Conservation (phyloP, 2,888 invertebrate genomes). For the Athalia circularis region DNA sequence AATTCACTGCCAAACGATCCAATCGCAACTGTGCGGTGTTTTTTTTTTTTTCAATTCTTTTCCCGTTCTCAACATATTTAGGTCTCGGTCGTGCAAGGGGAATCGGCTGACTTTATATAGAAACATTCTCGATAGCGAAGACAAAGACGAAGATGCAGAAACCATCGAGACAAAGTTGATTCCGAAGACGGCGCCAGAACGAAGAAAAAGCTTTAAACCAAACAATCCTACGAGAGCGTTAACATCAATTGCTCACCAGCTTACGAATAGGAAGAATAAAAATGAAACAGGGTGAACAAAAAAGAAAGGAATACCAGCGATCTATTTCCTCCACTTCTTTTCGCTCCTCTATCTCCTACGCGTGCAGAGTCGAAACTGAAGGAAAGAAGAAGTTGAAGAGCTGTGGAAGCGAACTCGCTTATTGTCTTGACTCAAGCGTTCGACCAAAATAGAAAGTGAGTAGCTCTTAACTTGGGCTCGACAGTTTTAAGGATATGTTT, state of each 20-base stretch:
- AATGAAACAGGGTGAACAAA: not conserved
- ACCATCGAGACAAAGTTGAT: slow-evolving; percentile 25
- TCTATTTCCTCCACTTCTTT: slow-evolving; percentile 35
- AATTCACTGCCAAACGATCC: not conserved
- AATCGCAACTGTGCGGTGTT: not conserved
- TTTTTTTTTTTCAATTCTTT: not conserved
- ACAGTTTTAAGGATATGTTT: slow-evolving; percentile 44
- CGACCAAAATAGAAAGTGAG: slow-evolving; percentile 39
- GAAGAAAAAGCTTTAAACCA: slow-evolving; percentile 40
- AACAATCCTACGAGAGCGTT: slow-evolving; percentile 58
- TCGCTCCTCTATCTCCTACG: slow-evolving; percentile 42
- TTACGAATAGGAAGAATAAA: slow-evolving; percentile 45
- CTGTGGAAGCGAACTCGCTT: slow-evolving; percentile 21
- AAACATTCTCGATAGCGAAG: slow-evolving; percentile 26
- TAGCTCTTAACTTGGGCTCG: slow-evolving; percentile 39
- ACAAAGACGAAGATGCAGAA: slow-evolving; percentile 46
- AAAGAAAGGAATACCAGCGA: slow-evolving; percentile 9
- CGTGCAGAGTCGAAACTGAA: not conserved
- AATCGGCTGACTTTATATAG: slow-evolving; percentile 31
- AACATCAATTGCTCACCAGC: slow-evolving; percentile 58
- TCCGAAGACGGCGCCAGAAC: slow-evolving; percentile 37
- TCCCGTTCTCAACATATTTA: not conserved
- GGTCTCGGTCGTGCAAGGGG: not conserved
- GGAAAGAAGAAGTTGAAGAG: not conserved
- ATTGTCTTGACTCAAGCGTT: slow-evolving; percentile 24